phyloP scores from a whole-genome alignment of 1,140 invertebrate species.

The Cherax destructor region DNA sequence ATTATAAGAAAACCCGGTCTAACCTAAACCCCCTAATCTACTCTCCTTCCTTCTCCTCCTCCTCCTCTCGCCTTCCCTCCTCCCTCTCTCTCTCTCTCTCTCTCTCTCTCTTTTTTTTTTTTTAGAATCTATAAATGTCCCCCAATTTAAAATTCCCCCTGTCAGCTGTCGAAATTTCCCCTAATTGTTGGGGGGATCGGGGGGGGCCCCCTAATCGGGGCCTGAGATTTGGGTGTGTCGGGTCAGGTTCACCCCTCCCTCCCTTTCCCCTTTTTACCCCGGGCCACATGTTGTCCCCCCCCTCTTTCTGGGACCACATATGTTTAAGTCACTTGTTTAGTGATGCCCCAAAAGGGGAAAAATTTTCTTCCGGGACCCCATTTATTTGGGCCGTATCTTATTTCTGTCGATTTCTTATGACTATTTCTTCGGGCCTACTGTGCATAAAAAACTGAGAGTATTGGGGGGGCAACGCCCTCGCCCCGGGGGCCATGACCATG shows the following conservation, averaged over 20 bases:
- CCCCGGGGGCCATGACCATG: no score
- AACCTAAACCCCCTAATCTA: no score
- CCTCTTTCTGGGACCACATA: background rate
- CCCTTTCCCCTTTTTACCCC: background rate
- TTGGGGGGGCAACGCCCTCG: no score
- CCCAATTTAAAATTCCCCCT: constrained; percentile 26
- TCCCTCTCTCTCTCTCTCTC: no score
- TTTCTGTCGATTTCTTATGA: no score
- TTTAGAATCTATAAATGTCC: background rate
- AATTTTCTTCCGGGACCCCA: no score
- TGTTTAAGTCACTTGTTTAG: background rate
- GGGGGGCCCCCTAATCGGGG: constrained; percentile 12
- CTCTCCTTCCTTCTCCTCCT: no score
- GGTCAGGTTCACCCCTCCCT: background rate
- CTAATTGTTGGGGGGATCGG: constrained; percentile 29
- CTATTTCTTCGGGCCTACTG: no score
- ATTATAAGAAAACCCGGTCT: no score
- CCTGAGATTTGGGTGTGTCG: background rate
- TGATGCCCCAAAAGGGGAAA: background rate
- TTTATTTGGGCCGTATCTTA: no score
- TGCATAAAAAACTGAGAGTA: no score
- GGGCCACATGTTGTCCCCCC: background rate
- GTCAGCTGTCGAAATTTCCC: constrained; percentile 31
- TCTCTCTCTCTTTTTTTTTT: constrained; percentile 16
- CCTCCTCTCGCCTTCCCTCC: no score